A percentile compares a stretch with the other conserved stretches of the same genome.
phyloP scores from a whole-genome alignment of 2,113 vertebrate genomes.

The Tapirus terrestris region DNA sequence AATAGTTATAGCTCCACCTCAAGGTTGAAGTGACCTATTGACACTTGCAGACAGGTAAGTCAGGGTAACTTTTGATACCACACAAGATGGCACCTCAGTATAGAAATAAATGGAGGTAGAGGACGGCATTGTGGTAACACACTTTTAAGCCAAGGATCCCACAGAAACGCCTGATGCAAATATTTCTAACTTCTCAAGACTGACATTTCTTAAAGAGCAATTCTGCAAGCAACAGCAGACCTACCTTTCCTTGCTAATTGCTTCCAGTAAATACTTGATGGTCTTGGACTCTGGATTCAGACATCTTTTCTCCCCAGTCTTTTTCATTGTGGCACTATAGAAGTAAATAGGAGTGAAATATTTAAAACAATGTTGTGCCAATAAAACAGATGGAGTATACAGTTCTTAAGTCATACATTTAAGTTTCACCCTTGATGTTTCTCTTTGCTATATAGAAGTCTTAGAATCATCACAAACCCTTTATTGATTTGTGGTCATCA shows the following conservation, averaged over 20 bases:
- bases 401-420: background rate
- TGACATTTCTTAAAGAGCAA: conserved; percentile 21
- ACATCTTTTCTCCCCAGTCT: conserved; percentile 50
- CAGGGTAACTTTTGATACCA: conserved; percentile 6
- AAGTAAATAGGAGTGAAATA: conserved; percentile 28
- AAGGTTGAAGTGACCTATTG: background rate
- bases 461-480: conserved; percentile 7
- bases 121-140: background rate
- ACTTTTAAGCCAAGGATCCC: background rate
- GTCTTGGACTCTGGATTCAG: conserved; percentile 68
- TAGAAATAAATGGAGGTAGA: background rate
- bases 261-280: conserved; percentile 62
- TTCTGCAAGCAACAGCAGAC: background rate
- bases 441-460: background rate
- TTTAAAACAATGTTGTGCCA: background rate
- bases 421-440: background rate
- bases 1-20: background rate
- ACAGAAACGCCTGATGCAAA: background rate
- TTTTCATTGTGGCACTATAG: conserved; percentile 73
- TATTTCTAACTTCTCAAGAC: background rate
- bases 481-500: background rate
- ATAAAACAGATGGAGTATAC: background rate
- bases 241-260: conserved; percentile 63
- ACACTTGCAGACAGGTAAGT: background rate
- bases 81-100: background rate